Conservation (phyloP, 1,140 invertebrate species). For the Archivesica marissinica region DNA sequence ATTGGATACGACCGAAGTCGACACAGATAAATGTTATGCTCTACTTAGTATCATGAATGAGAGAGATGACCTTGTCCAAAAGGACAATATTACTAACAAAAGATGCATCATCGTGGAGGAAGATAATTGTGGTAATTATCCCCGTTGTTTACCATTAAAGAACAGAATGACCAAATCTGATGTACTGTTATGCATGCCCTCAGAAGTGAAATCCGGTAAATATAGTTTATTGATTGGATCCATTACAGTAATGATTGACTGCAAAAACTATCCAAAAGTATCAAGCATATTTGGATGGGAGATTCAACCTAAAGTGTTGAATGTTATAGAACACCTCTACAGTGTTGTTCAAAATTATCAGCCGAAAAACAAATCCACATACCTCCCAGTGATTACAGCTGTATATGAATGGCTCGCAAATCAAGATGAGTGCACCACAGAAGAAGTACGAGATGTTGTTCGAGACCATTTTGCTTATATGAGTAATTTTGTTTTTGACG, state of each 20-base stretch:
- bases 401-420: slow-evolving; percentile 34
- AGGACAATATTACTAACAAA: neutral
- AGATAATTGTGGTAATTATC: neutral
- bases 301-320: neutral
- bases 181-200: neutral
- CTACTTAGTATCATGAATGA: slow-evolving; percentile 34
- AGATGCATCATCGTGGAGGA: slow-evolving; percentile 16
- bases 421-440: too few species aligned
- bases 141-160: neutral
- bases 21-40: neutral
- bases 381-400: slow-evolving; percentile 1
- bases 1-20: neutral
- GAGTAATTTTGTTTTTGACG: slow-evolving; percentile 32
- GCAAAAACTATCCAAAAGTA: neutral
- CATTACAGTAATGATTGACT: neutral
- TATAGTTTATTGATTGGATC: slow-evolving; percentile 5
- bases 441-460: neutral
- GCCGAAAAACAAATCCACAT: neutral
- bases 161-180: neutral
- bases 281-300: slow-evolving; percentile 19
- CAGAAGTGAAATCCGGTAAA: neutral
- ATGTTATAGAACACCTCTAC: slow-evolving; percentile 40
- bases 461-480: neutral
- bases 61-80: neutral
- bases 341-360: slow-evolving; percentile 13